These are phyloP conservation scores for Damaliscus lunatus DNA, from an alignment of 2,113 vertebrate genomes.

Conservation along the genomic window DNA sequence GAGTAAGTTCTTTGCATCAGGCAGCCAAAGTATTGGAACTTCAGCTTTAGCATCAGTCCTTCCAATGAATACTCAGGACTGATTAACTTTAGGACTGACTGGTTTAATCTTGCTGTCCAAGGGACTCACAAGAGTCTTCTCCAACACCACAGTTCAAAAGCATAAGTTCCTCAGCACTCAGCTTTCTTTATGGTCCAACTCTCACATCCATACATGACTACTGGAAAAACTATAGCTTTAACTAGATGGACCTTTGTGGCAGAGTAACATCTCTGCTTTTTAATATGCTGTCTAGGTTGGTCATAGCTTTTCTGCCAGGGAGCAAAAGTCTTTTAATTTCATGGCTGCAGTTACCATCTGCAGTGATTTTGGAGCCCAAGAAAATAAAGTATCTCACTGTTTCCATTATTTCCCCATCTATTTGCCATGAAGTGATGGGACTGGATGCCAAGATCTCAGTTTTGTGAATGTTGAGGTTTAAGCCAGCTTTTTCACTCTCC, in stretches of 20 bases:
- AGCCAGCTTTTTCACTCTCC: background rate
- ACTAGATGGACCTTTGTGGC: background rate
- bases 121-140: background rate
- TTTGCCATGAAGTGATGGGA: background rate
- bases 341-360: background rate
- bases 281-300: background rate
- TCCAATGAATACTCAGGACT: background rate
- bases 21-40: background rate
- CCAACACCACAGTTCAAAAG: background rate
- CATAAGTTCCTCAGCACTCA: background rate
- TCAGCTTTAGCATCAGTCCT: background rate
- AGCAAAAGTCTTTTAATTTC: background rate
- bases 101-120: background rate
- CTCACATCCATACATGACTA: background rate
- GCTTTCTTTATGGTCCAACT: background rate
- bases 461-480: background rate
- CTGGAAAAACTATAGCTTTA: background rate
- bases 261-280: background rate
- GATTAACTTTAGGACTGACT: background rate
- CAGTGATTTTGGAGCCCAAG: background rate
- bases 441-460: background rate
- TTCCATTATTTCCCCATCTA: background rate
- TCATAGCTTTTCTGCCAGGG: background rate
- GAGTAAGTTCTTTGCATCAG: background rate
- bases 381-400: background rate